Base-by-base conservation (phyloP, 2,888 invertebrate genomes). In the Protula sp. region DNA sequence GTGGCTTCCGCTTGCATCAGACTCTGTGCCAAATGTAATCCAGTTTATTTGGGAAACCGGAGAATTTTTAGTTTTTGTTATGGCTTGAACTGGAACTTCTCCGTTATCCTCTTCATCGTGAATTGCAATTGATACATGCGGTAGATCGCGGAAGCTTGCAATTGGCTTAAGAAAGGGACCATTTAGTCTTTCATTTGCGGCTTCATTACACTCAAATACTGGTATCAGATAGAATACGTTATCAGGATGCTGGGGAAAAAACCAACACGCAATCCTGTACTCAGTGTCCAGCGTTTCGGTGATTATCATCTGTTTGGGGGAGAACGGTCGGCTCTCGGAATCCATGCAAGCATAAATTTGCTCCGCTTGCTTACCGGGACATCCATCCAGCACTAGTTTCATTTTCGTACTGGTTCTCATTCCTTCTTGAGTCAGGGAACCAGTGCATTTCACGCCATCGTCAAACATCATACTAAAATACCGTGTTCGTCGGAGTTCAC, bases 191-290 rank as follows among this genome's bases (percentile, higher is more conserved):
- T 60, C 57, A 28, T 60, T 57, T 22, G 57, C 57, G 4, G 53
- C 60, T 54, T 60, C 57, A 38, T 60, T 60, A 30, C 60, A 60
- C 47, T 60, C 55, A 5, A 57, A 53, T 26, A 56, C 57, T n/a
- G 52, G 30, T 48, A 60, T 54, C 22, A 57, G 60, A 38, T 60
- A 60, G 48, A 60, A 60, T 14, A 54, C n/a, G 24, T 57, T 54
- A 31, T 48, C 57, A 5, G 57, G 57, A 3, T 14, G 5, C 4
- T 53, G 30, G 19, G 60, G 57, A 38, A 60, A 60, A 24, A 60
- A 28, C 60, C 60, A 60, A 38, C 60, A 60, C 3, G 38, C 24
- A n/a, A 60, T 50, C 54, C 56, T 50, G 29, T 51, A 54, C 4
- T 51, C 47, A 19, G 19, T 24, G 47, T 53, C 60, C 53, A 57